Evolutionary conservation across 2,888 invertebrate genomes (phyloP).

Genomic region (Melinopterus prodromus): DNA sequence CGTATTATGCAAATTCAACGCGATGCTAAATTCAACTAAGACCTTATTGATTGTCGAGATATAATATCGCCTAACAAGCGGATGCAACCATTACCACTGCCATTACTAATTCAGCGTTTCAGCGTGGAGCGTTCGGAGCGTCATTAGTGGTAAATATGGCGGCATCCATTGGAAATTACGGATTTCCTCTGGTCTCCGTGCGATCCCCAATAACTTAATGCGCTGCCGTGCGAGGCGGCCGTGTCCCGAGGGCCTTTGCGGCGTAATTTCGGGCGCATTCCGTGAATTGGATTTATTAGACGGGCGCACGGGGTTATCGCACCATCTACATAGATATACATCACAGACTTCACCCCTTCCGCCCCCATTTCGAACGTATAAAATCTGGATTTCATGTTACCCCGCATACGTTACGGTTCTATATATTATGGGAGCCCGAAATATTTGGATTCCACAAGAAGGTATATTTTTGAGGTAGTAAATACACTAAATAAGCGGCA

Average conservation of each 20-base stretch:
- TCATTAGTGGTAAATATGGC: constrained; percentile 4
- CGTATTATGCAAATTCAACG: background rate
- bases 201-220: constrained; percentile 21
- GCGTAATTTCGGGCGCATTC: constrained; percentile 22
- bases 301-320: constrained; percentile 13
- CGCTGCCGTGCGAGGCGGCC: constrained; percentile 7
- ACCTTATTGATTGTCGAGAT: background rate
- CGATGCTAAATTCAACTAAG: background rate
- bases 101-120: background rate
- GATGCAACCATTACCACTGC: background rate
- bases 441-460: too few species aligned
- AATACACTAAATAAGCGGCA: too few species aligned
- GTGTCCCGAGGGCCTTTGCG: constrained; percentile 17
- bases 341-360: background rate
- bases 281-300: constrained; percentile 23
- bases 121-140: background rate
- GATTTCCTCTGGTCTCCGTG: constrained; percentile 21
- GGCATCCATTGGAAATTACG: constrained; percentile 13
- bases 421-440: background rate
- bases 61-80: background rate
- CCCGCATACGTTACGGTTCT: background rate
- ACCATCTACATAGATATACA: constrained; percentile 21
- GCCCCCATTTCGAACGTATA: background rate
- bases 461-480: too few species aligned
- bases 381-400: background rate